These are phyloP conservation scores for Pogoniulus pusillus DNA, from an alignment of 2,797 vertebrate species.

Conservation along the genomic window DNA sequence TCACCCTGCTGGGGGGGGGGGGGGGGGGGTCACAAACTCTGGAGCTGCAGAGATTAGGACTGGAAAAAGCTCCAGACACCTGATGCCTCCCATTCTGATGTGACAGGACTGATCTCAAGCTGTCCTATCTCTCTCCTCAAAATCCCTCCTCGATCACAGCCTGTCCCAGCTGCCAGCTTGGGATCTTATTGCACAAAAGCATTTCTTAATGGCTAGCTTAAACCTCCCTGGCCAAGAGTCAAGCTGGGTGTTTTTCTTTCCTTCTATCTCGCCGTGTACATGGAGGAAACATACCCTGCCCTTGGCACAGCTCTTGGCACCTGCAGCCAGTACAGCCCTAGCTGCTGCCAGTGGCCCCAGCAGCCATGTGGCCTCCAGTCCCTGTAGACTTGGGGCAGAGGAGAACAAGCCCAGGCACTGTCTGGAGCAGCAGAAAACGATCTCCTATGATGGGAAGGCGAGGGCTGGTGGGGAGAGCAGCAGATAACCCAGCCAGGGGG, in stretches of 20 bases:
- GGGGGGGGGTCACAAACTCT: background rate
- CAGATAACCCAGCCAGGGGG: background rate
- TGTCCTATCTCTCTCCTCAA: background rate
- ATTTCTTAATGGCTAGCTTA: background rate
- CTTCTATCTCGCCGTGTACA: background rate
- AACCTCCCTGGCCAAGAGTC: background rate
- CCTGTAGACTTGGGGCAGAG: background rate
- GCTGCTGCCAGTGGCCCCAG: background rate
- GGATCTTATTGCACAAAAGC: background rate
- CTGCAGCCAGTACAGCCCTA: rapidly evolving
- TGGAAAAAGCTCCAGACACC: background rate
- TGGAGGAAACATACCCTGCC: background rate
- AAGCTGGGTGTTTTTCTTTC: background rate
- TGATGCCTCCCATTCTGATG: background rate
- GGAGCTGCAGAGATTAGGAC: background rate
- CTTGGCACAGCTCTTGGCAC: background rate
- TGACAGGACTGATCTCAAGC: background rate
- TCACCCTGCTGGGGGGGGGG: background rate
- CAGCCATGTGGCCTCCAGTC: rapidly evolving
- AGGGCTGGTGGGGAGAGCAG: background rate
- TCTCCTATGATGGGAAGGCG: background rate
- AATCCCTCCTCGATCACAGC: background rate
- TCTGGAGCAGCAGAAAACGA: background rate
- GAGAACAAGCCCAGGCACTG: background rate
- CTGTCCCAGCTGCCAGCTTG: background rate